These are phyloP conservation scores for Drosophila seclusa DNA, from an alignment of 2,888 invertebrate species.

Conservation along the genomic window DNA sequence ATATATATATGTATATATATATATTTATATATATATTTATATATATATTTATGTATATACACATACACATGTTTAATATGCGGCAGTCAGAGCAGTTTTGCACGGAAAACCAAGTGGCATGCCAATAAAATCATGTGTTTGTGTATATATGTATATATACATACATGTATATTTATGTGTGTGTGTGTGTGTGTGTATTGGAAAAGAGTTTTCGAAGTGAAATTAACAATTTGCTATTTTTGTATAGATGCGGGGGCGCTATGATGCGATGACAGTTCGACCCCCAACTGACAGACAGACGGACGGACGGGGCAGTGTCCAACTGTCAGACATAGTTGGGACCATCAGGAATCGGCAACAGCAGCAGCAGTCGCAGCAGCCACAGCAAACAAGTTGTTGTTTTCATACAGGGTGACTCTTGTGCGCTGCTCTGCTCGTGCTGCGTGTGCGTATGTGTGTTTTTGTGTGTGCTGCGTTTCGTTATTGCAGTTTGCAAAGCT, in stretches of 20 bases:
- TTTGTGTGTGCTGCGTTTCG: conserved; percentile 14
- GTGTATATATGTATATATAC: background rate
- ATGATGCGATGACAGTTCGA: conserved; percentile 60
- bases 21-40: background rate
- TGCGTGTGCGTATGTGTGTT: conserved; percentile 6
- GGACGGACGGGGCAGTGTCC: conserved; percentile 39
- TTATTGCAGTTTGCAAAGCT: conserved; percentile 59
- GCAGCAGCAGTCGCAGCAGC: conserved; percentile 11
- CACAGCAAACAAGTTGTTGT: conserved; percentile 52
- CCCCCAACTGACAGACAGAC: conserved; percentile 52
- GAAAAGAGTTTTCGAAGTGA: conserved; percentile 77
- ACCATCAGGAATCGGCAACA: conserved; percentile 46
- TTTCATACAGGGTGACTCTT: conserved; percentile 32
- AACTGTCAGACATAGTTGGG: conserved; percentile 58
- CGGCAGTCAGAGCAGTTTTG: conserved; percentile 57
- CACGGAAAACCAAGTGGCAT: conserved; percentile 75
- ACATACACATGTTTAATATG: conserved; percentile 29
- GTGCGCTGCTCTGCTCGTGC: conserved; percentile 13
- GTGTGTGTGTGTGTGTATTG: conserved; percentile 53
- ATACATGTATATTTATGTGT: conserved; percentile 5
- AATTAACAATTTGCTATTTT: conserved; percentile 80
- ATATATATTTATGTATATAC: background rate
- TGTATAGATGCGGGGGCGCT: conserved; percentile 66
- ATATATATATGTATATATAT: conserved; percentile 18
- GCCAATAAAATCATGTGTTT: conserved; percentile 74